Evolutionary conservation across 2,888 invertebrate species (phyloP), one percentile per base, ranked within the genome.

Genomic region (Chirona hameri): DNA sequence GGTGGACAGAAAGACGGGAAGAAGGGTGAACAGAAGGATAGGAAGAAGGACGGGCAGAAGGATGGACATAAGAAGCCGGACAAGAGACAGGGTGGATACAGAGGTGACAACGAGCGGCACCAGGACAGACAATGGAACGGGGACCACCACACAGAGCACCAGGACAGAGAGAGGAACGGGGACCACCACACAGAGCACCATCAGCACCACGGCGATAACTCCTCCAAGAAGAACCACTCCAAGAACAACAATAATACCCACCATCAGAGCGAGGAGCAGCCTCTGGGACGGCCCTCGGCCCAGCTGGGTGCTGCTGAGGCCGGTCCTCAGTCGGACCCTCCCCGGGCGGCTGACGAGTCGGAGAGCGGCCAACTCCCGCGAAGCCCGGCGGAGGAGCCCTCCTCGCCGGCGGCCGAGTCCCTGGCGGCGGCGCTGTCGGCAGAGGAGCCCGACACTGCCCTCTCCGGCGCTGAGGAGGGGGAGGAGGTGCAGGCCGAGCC

Each of bases 391-490:
- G 18, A 18, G 31, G 18, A 14, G 31, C 14, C 29, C 72, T 1
- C 29, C 7, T 3, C 31, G 31, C 69, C 27, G 14, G 31, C 18
- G 31, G 72, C 27, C 18, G 31, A 14, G 72, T 27, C 29, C 0
- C 29, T 14, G 18, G 15, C 72, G 31, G 31, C 27, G 18, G 29
- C 10, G 72, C 15, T 31, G 72, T 48, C 21, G 27, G 80, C 57
- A 24, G 81, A 46, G 27, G 46, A 81, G 39, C 72, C 65, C 52
- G 55, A 83, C 76, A 29, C n/a, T 46, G 79, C 80, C 72, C 65
- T 31, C 72, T 24, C 69, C 52, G 55, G n/a, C 39, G 46, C 79
- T 31, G 79, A 27, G 60, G 65, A 72, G n/a, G 81, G 27, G 39
- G 31, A 65, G 31, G 81, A 79, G 81, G 55, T 76, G 76, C n/a